phyloP scores from a whole-genome alignment of 2,113 vertebrate species.

The Albula goreensis region DNA sequence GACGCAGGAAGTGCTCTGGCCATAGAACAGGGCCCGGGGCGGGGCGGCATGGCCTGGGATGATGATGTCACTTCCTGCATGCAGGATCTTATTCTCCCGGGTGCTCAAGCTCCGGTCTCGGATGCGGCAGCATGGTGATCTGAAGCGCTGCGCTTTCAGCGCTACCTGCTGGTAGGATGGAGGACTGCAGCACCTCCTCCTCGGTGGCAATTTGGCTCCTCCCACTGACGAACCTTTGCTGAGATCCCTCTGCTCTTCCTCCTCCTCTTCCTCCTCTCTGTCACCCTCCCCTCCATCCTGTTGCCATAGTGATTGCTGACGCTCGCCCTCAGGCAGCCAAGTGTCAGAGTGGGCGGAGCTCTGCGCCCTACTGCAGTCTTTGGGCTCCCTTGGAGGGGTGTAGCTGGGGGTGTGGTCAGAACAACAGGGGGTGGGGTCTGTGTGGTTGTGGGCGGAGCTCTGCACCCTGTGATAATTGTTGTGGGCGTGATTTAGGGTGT shows the following conservation, averaged over 20 bases:
- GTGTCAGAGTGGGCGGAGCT: slow-evolving; percentile 73
- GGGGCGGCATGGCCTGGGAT: slow-evolving; percentile 11
- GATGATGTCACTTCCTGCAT: slow-evolving; percentile 1
- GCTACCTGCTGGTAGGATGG: slow-evolving; percentile 63
- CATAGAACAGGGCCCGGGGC: slow-evolving; percentile 66
- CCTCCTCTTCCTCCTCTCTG: not conserved
- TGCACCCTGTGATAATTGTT: slow-evolving; percentile 56
- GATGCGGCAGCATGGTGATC: slow-evolving; percentile 54
- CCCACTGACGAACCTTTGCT: not conserved
- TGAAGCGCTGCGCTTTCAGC: slow-evolving; percentile 49
- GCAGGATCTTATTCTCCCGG: slow-evolving; percentile 47
- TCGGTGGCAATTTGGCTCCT: slow-evolving; percentile 1
- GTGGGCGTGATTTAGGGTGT: slow-evolving; percentile 67
- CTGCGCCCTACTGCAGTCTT: slow-evolving; percentile 59
- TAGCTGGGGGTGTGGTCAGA: slow-evolving; percentile 47
- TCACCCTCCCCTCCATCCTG: slow-evolving; percentile 57
- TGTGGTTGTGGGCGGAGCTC: not conserved
- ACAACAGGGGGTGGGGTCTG: slow-evolving; percentile 49
- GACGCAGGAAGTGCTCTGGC: slow-evolving; percentile 60
- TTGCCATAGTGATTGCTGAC: slow-evolving; percentile 71
- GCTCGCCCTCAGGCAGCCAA: slow-evolving; percentile 76
- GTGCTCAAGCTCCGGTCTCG: slow-evolving; percentile 52
- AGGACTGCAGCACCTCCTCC: slow-evolving; percentile 43
- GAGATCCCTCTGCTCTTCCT: not conserved
- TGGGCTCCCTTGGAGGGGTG: not conserved